Conservation (phyloP, 2,797 vertebrate species). For the Ammospiza maritima region DNA sequence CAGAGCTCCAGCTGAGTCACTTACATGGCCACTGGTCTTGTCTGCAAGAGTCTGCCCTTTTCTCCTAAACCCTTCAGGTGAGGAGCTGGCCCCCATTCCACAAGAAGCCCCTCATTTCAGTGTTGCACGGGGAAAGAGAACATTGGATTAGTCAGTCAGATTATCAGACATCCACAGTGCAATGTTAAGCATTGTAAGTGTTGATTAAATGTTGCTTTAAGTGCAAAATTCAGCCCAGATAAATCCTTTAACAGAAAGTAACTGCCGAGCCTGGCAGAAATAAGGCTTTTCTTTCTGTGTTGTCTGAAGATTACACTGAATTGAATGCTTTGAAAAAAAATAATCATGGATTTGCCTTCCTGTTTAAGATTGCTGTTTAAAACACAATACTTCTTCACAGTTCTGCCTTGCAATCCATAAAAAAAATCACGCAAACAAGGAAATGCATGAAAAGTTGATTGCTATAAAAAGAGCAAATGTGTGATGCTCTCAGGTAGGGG, state of each 20-base stretch:
- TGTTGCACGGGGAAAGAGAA: not conserved
- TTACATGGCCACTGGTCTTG: not conserved
- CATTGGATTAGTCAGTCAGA: not conserved
- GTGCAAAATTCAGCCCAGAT: not conserved
- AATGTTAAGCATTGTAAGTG: not conserved
- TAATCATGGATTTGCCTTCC: not conserved
- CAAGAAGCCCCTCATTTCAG: not conserved
- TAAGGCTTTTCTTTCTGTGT: not conserved
- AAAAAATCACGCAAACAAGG: not conserved
- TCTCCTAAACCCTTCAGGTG: not conserved
- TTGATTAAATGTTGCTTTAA: not conserved
- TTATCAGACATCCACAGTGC: not conserved
- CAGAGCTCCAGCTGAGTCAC: not conserved
- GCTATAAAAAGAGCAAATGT: not conserved
- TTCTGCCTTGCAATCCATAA: not conserved
- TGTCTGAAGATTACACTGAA: not conserved
- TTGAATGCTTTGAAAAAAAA: not conserved
- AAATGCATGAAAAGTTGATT: not conserved
- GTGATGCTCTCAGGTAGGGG: not conserved
- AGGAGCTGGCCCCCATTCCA: rapidly evolving
- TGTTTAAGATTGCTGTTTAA: not conserved
- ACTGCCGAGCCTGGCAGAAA: not conserved
- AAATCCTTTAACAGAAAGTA: not conserved
- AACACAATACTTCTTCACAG: not conserved
- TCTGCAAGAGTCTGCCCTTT: not conserved